Percentiles rank a stretch among this genome's conserved stretches.
Conservation (phyloP, 2,888 invertebrate species). For the Erynnis tages region DNA sequence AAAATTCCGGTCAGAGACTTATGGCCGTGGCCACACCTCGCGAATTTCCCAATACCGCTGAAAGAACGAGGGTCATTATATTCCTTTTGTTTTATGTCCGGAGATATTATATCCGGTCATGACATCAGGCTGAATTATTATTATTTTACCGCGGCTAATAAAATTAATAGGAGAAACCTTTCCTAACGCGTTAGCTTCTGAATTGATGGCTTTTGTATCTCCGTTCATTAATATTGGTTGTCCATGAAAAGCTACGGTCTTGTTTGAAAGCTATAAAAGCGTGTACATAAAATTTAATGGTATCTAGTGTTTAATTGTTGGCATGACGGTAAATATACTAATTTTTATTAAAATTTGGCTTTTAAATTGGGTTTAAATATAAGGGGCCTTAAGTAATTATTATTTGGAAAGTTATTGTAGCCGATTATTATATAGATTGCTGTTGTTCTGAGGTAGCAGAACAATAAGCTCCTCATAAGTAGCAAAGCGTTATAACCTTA, state of each 20-base stretch:
- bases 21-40: conserved; percentile 62
- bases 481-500: no score
- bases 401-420: no score
- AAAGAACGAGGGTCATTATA: conserved; percentile 65
- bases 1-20: conserved; percentile 55
- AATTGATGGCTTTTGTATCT: conserved; percentile 38
- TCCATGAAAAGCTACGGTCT: conserved; percentile 5
- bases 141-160: conserved; percentile 60
- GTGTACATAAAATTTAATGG: conserved; percentile 1
- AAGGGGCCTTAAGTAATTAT: no score
- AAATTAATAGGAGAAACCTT: conserved; percentile 42
- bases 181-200: conserved; percentile 38
- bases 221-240: conserved; percentile 23
- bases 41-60: conserved; percentile 65
- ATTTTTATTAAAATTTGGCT: no score
- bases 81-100: conserved; percentile 65
- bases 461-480: no score
- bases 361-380: no score
- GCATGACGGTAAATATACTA: no score
- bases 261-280: conserved; percentile 3
- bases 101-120: conserved; percentile 74
- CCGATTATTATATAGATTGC: no score
- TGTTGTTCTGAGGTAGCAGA: no score
- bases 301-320: no score
- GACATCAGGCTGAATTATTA: conserved; percentile 66